phyloP scores from a whole-genome alignment of 1,140 invertebrate species.

The Drosophila repleta region DNA sequence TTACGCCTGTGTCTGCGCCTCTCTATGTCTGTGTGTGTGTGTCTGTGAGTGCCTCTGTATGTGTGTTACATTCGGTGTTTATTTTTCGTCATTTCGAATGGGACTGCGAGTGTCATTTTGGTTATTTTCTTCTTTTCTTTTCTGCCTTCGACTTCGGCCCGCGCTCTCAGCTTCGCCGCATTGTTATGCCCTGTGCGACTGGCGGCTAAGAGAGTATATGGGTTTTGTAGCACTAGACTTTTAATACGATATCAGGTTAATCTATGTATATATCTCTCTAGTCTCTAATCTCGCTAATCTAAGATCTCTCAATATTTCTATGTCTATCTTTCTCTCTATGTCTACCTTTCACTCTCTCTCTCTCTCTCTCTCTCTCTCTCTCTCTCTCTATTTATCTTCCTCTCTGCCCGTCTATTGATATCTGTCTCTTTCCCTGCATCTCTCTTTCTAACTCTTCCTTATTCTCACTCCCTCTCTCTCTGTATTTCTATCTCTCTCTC shows the following conservation, averaged over 20 bases:
- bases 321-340: too few species aligned
- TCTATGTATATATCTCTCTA: too few species aligned
- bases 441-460: background rate
- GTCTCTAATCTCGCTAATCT: too few species aligned
- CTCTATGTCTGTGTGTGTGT: slow-evolving; percentile 5
- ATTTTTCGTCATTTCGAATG: slow-evolving; percentile 48
- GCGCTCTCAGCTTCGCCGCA: slow-evolving; percentile 18
- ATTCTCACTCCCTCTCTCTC: background rate
- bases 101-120: slow-evolving; percentile 44
- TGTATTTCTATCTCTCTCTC: too few species aligned
- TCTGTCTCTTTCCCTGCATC: too few species aligned
- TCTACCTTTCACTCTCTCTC: background rate
- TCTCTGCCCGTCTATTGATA: too few species aligned
- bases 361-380: background rate
- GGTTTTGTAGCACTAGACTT: background rate
- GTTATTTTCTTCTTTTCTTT: slow-evolving; percentile 15
- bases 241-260: too few species aligned
- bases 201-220: background rate
- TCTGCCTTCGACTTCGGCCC: background rate
- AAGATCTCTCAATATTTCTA: too few species aligned
- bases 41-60: slow-evolving; percentile 1
- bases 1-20: slow-evolving; percentile 26
- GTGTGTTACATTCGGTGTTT: slow-evolving; percentile 36
- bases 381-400: too few species aligned
- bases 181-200: slow-evolving; percentile 13